Percentiles rank a stretch among this genome's conserved stretches.
These are phyloP conservation scores for Metopolophium dirhodum DNA, from an alignment of 1,140 invertebrate genomes.

Conservation along the genomic window DNA sequence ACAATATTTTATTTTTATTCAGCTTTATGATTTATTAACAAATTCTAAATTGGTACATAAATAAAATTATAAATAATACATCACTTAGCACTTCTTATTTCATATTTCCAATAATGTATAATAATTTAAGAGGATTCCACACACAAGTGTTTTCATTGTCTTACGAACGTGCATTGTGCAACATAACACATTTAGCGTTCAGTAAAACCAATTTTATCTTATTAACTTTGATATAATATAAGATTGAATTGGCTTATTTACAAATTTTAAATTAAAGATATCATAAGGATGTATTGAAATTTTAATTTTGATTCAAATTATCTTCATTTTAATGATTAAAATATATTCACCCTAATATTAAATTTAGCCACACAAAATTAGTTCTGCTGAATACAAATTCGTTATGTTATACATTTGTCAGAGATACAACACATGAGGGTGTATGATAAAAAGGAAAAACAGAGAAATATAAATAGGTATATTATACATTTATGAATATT, in stretches of 20 bases:
- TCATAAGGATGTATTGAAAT: not conserved
- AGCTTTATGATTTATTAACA: not conserved
- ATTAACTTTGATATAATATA: not conserved
- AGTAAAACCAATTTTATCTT: not conserved
- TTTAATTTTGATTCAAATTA: not conserved
- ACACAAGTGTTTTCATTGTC: not conserved
- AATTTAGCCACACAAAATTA: not conserved
- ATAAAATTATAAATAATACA: not conserved
- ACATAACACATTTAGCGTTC: not conserved
- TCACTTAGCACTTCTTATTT: not conserved
- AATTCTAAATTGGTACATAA: not conserved
- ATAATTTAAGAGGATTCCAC: not conserved
- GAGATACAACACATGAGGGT: too few relatives aligned
- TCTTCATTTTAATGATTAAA: too few relatives aligned
- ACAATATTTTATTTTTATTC: not conserved
- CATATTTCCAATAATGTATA: not conserved
- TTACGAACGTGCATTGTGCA: not conserved
- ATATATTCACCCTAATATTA: not conserved
- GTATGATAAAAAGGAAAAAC: too few relatives aligned
- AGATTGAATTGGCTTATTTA: not conserved
- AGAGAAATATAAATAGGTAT: too few relatives aligned
- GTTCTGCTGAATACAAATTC: too few relatives aligned
- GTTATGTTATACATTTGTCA: too few relatives aligned
- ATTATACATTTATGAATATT: not conserved
- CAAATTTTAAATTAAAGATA: not conserved